Evolutionary conservation across 1,140 invertebrate species (phyloP).

Genomic region (Brachionus manjavacas): DNA sequence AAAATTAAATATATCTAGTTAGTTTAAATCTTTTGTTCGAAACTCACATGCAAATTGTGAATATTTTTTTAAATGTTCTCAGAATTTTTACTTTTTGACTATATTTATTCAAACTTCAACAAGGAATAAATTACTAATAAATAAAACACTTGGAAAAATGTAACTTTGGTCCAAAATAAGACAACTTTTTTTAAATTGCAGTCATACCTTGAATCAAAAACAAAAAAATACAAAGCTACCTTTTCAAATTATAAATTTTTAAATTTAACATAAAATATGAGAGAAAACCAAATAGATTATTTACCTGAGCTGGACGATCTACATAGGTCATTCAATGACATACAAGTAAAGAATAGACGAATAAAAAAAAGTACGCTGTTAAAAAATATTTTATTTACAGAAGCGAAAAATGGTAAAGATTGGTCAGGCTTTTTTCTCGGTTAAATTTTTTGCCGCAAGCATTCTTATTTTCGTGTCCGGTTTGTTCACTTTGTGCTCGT

Average conservation of each 20-base stretch:
- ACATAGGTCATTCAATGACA: slow-evolving; percentile 35
- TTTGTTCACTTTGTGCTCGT: slow-evolving; percentile 18
- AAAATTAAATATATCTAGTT: too few relatives aligned
- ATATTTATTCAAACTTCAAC: too few relatives aligned
- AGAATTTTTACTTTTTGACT: neutral
- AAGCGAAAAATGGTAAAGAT: slow-evolving; percentile 28
- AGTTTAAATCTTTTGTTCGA: too few relatives aligned
- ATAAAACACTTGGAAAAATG: neutral
- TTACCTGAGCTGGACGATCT: slow-evolving; percentile 21
- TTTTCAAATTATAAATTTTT: neutral
- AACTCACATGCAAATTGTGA: too few relatives aligned
- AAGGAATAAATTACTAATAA: too few relatives aligned
- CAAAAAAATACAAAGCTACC: neutral
- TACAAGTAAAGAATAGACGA: slow-evolving; percentile 6
- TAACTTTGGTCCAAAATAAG: neutral
- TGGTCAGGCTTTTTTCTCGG: slow-evolving; percentile 23
- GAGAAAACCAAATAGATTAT: neutral
- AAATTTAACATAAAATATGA: slow-evolving; percentile 36
- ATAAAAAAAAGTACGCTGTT: neutral
- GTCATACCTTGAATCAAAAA: neutral
- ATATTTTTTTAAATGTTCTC: too few relatives aligned
- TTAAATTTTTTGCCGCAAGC: slow-evolving; percentile 28
- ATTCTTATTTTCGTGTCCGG: slow-evolving; percentile 21
- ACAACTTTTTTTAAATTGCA: slow-evolving; percentile 17
- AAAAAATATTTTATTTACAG: neutral